Evolutionary conservation across 2,113 vertebrate species (phyloP), one percentile per base, ranked within the genome.

Genomic region (Tyrannus savana): DNA sequence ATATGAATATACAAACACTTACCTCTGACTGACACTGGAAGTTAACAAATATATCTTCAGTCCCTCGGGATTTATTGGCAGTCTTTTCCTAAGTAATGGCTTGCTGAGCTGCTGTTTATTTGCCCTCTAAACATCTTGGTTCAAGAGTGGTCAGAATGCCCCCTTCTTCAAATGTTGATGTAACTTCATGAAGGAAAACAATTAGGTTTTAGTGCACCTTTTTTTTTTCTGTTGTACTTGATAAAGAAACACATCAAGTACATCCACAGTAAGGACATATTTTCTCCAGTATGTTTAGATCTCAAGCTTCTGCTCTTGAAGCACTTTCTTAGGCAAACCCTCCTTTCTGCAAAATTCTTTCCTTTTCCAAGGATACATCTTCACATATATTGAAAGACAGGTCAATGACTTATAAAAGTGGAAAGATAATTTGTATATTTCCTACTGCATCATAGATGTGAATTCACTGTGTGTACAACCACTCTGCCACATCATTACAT

Each of bases 31-130:
- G 74, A 87, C 63, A 63, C 72, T 93, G 52, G 41, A 97, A 90
- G 69, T 77, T 94, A 97, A 85, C 85, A 95, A 95, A 94, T 89
- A 52, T 53, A 87, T 96, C 53, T 76, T 11, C 73, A 59, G 60
- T 83, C 95, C 66, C 81, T 69, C 17, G 55, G 71, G 89, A 86
- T 84, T 96, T 87, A 60, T 73, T 93, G 69, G 82, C 58, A 79
- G n/a, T 31, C 37, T 93, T 91, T 84, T 69, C 83, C 95, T 69
- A 80, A 47, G 79, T 25, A 80, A 53, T 4, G 9, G n/a, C 47
- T 95, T 72, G 81, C 56, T 89, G 33, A 83, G 17, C 33, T 78
- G 49, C 78, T 79, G 37, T 59, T 94, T 93, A 56, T 46, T 94
- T 84, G 66, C 42, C 53, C 44, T 84, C 62, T 59, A 92, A 95